Evolutionary conservation across 1,140 invertebrate genomes (phyloP).

Genomic region (Tetramorium alpestre): DNA sequence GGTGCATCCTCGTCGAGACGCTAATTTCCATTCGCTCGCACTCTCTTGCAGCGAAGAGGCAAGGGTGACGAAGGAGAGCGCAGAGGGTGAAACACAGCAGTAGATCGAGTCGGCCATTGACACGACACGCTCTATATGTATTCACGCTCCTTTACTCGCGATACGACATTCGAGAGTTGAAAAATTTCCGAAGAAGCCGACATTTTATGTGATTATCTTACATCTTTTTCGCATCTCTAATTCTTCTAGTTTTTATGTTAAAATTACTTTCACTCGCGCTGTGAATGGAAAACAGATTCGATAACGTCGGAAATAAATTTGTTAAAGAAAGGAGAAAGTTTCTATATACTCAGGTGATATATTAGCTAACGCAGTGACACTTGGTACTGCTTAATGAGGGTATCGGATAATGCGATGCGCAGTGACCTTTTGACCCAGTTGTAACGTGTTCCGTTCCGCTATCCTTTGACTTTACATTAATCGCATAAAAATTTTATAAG

Average conservation of each 20-base stretch:
- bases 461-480: constrained; percentile 21
- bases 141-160: not conserved
- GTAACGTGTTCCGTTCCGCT: not conserved
- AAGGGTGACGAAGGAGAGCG: not conserved
- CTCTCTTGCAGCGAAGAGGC: constrained; percentile 38
- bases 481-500: constrained; percentile 33
- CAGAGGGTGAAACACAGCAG: not conserved
- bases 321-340: constrained; percentile 29
- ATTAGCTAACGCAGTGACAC: constrained; percentile 27
- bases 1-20: constrained; percentile 56
- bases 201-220: not conserved
- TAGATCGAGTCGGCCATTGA: constrained; percentile 42
- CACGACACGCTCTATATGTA: not conserved
- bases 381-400: constrained; percentile 37
- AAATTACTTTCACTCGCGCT: not conserved
- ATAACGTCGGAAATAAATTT: not conserved
- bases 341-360: not conserved
- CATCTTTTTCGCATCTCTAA: not conserved
- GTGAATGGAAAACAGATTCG: not conserved
- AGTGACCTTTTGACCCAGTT: constrained; percentile 51
- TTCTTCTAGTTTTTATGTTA: not conserved
- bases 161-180: not conserved
- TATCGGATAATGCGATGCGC: constrained; percentile 43
- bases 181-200: not conserved
- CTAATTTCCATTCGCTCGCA: constrained; percentile 64